Evolutionary conservation across 2,113 vertebrate species (phyloP), one percentile per base, ranked within the genome.

Genomic region (Reinhardtius hippoglossoides): DNA sequence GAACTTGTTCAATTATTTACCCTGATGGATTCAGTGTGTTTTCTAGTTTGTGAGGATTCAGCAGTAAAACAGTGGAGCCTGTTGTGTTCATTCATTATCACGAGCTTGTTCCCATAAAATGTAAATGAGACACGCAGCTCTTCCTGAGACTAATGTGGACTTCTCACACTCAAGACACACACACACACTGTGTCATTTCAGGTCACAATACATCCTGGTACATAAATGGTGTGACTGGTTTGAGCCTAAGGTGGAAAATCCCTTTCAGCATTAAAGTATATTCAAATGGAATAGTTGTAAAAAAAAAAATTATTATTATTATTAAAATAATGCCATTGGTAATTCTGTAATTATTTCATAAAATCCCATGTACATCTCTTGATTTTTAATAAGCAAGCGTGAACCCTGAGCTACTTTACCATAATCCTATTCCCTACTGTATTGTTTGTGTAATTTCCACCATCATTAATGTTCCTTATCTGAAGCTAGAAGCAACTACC

Each of bases 321-420:
- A 46, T 48, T 48, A 42, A 42, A 2, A 42, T 42, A 13, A 42
- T 12, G 12, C 35, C 8, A 9, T 2, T 37, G 35, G 35, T 8
- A 9, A 37, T 37, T 31, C 6, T 37, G 35, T 37, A 37, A 37
- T 37, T 8, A 37, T 9, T 37, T 37, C 35, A 37, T 37, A 42
- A 42, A 42, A 42, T 12, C 9, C 9, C 9, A 42, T 12, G 3
- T 48, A 15, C 15, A 46, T 48, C 15, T 48, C 16, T 52, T 18
- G 48, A 52, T 59, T 44, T 4, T 21, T 42, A n/a, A 42, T 9
- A 13, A 77, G 35, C 58, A 63, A 60, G 10, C n/a, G 31, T 68
- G 24, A 80, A 66, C 70, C 82, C 87, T 75, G 84, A 85, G 67
- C 55, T 48, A 23, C 64, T 21, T 59, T 1, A 31, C 21, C 6